Evolutionary conservation across 2,888 invertebrate species (phyloP).

Genomic region (Epirrhoe alternata): DNA sequence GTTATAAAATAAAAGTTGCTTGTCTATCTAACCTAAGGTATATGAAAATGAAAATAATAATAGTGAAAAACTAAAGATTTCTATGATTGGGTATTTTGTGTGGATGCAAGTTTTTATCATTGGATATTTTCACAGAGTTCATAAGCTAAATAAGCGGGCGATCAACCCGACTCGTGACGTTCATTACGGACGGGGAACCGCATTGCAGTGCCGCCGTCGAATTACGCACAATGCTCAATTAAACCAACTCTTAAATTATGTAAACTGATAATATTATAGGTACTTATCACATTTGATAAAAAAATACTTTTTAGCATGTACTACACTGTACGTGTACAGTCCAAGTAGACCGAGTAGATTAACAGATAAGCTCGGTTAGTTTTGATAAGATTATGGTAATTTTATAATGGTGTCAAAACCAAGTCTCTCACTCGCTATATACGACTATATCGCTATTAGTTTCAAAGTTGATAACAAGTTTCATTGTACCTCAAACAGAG

Average conservation of each 20-base stretch:
- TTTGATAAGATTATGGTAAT: background rate
- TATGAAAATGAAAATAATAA: too few relatives aligned
- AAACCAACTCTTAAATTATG: slow-evolving; percentile 34
- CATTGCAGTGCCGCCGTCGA: slow-evolving; percentile 30
- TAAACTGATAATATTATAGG: slow-evolving; percentile 27
- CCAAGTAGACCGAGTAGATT: background rate
- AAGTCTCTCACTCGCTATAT: too few relatives aligned
- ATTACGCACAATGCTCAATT: slow-evolving; percentile 31
- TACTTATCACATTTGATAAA: slow-evolving; percentile 17
- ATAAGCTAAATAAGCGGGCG: slow-evolving; percentile 3
- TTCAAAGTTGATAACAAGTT: too few relatives aligned
- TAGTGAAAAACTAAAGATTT: too few relatives aligned
- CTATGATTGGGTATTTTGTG: too few relatives aligned
- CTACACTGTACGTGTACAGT: too few relatives aligned
- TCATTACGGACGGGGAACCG: slow-evolving; percentile 30
- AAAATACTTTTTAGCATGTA: slow-evolving; percentile 8
- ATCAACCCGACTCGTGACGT: slow-evolving; percentile 1
- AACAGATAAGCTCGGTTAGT: background rate
- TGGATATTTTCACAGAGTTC: background rate
- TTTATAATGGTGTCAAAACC: too few relatives aligned
- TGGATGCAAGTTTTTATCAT: background rate
- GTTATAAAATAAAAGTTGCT: background rate
- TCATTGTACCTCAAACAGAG: too few relatives aligned
- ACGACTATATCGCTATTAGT: too few relatives aligned
- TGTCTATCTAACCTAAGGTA: background rate